phyloP scores from a whole-genome alignment of 1,140 invertebrate genomes.

The Drosophila takahashii region DNA sequence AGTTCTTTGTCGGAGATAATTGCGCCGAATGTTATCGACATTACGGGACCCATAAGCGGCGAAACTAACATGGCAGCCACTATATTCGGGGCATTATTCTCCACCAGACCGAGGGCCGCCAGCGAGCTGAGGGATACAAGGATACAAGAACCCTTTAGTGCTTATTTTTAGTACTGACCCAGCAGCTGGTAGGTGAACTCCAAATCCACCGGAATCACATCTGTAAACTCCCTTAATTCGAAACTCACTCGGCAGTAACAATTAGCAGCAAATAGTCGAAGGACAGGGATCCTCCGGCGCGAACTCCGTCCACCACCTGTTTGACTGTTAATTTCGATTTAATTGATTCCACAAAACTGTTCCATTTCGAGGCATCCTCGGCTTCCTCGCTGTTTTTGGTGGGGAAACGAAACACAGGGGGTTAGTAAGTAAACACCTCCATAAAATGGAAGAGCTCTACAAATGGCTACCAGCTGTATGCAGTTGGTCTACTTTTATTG shows the following conservation, averaged over 20 bases:
- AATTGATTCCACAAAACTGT: constrained; percentile 89
- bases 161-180: constrained; percentile 16
- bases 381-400: constrained; percentile 50
- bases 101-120: constrained; percentile 87
- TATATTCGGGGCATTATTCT: constrained; percentile 90
- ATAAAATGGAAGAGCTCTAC: constrained; percentile 14
- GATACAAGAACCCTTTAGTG: neutral
- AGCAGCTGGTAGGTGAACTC: constrained; percentile 12
- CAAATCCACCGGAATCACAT: neutral
- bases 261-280: constrained; percentile 93
- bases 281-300: constrained; percentile 90
- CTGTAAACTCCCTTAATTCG: neutral
- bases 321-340: constrained; percentile 93
- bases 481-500: constrained; percentile 6
- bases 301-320: constrained; percentile 93
- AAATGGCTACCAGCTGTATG: constrained; percentile 3
- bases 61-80: constrained; percentile 95
- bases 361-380: constrained; percentile 87
- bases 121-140: constrained; percentile 84
- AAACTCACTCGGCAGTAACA: constrained; percentile 91
- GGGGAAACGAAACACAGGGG: neutral
- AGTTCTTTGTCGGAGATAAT: constrained; percentile 90
- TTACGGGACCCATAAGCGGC: constrained; percentile 94
- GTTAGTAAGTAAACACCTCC: constrained; percentile 46
- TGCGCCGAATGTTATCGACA: constrained; percentile 93